Conservation (phyloP, 2,797 vertebrate species). For the Leuciscus waleckii region DNA sequence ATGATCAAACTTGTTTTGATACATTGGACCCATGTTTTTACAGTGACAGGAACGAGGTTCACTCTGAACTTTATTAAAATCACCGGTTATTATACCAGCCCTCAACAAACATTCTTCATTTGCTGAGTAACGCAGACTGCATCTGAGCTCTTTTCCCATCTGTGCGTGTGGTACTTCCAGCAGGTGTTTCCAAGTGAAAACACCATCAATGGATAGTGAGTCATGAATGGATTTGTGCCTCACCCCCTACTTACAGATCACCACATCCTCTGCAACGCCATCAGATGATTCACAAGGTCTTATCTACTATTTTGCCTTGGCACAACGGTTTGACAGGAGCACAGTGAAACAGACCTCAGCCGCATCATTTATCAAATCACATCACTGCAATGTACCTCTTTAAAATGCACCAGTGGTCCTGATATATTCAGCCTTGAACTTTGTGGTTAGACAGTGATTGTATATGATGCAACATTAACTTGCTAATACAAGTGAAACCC, state of each 20-base stretch:
- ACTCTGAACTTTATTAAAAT: background rate
- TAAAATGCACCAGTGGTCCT: background rate
- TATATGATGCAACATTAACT: background rate
- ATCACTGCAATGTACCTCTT: background rate
- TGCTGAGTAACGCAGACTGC: background rate
- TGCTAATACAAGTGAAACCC: constrained; percentile 12
- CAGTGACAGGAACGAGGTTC: background rate
- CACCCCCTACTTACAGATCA: background rate
- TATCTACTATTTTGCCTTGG: constrained; percentile 9
- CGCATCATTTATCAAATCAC: background rate
- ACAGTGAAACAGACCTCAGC: background rate
- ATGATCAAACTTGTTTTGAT: background rate
- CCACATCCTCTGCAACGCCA: constrained; percentile 14
- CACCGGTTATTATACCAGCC: background rate
- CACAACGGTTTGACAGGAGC: background rate
- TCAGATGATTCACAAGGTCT: constrained; percentile 12
- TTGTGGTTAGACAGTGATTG: background rate
- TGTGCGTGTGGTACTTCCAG: background rate
- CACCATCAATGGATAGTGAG: constrained; percentile 18
- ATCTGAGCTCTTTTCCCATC: background rate
- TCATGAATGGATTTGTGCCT: constrained; percentile 33
- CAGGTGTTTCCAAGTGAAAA: constrained; percentile 24
- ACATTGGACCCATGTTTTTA: background rate
- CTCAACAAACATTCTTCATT: background rate
- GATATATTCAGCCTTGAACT: background rate